A percentile compares a stretch with the other conserved stretches of the same genome.
Conservation (phyloP, 2,888 invertebrate genomes). For the Carterocephalus palaemon region DNA sequence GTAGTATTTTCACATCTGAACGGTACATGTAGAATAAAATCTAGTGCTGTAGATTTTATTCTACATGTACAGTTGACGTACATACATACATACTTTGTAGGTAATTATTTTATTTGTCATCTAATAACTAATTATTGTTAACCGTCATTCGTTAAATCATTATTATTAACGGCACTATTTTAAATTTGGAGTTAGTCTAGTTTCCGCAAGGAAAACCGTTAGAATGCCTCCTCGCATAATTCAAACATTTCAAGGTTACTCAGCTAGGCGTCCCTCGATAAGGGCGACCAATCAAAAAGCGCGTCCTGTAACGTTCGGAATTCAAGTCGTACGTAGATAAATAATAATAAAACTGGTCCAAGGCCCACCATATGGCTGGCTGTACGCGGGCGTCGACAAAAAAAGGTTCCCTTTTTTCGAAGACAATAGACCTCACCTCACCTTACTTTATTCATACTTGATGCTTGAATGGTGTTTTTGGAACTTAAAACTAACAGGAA, state of each 20-base stretch:
- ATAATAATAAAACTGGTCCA: constrained; percentile 22
- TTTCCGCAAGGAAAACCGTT: constrained; percentile 43
- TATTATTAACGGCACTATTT: too few species aligned
- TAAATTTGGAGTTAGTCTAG: not conserved
- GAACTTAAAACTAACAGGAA: too few species aligned
- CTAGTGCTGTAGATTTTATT: not conserved
- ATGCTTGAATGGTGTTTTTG: too few species aligned
- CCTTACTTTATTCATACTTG: too few species aligned
- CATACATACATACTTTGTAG: not conserved
- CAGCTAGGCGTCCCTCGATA: constrained; percentile 59
- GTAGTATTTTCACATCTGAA: constrained; percentile 25
- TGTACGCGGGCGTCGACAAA: constrained; percentile 4
- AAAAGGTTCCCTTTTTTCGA: constrained; percentile 3
- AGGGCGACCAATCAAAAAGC: constrained; percentile 59
- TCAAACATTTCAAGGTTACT: constrained; percentile 55
- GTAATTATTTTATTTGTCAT: too few species aligned
- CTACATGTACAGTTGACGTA: not conserved
- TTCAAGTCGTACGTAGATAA: constrained; percentile 32
- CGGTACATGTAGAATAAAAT: constrained; percentile 19
- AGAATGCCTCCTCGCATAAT: constrained; percentile 48
- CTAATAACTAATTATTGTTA: too few species aligned
- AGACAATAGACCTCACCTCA: constrained; percentile 2
- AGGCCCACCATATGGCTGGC: constrained; percentile 21
- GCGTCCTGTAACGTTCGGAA: constrained; percentile 56
- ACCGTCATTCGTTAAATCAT: too few species aligned